phyloP scores from a whole-genome alignment of 2,797 vertebrate species.

The Cynopterus sphinx region DNA sequence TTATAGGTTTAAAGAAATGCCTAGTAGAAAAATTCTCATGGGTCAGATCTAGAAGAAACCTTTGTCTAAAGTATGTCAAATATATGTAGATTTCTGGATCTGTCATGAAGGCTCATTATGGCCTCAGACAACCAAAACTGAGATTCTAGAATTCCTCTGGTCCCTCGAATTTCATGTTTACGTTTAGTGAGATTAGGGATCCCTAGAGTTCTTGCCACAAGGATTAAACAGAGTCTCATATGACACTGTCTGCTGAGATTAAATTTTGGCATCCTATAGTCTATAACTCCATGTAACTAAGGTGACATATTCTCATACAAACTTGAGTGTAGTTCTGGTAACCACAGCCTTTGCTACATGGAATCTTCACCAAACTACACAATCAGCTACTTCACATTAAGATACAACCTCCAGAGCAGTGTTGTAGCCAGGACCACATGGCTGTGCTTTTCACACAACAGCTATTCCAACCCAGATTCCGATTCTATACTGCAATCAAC shows the following conservation, averaged over 20 bases:
- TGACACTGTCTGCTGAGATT: not conserved
- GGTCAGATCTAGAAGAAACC: not conserved
- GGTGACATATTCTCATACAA: not conserved
- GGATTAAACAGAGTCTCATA: not conserved
- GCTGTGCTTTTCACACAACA: not conserved
- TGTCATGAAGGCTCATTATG: not conserved
- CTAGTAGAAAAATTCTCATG: not conserved
- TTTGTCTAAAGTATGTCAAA: not conserved
- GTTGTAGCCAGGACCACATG: not conserved
- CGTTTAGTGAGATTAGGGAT: not conserved
- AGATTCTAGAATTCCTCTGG: not conserved
- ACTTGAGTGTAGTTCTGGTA: not conserved
- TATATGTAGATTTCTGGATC: not conserved
- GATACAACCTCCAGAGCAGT: not conserved
- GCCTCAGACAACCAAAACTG: not conserved
- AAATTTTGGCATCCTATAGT: not conserved
- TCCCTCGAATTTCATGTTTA: not conserved
- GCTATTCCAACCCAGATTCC: not conserved
- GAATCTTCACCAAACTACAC: not conserved
- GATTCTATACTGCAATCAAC: not conserved
- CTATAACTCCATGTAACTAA: not conserved
- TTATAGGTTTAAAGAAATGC: not conserved
- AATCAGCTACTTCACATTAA: not conserved
- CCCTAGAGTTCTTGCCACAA: not conserved
- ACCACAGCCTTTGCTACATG: not conserved